Evolutionary conservation across 2,113 vertebrate genomes (phyloP), one percentile per base, ranked within the genome.

Genomic region (Dasyurus viverrinus): DNA sequence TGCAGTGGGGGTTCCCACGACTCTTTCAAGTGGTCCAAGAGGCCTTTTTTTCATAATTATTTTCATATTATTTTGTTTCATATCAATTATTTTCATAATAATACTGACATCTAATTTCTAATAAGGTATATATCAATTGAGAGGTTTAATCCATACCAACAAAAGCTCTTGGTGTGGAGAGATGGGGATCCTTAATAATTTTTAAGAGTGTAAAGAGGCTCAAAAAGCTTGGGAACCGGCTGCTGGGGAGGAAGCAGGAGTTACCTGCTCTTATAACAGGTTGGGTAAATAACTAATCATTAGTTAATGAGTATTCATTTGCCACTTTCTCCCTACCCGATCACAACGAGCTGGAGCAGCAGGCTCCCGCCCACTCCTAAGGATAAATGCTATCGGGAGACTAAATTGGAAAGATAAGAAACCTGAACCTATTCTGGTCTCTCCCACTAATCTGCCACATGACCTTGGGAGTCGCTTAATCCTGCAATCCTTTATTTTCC

Each of bases 331-430:
- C 60, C 16, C 50, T 10, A 52, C 60, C 36, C 60, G 3, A 16
- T 30, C 36, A 14, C 2, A 19, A 60, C 57, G 3, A 36, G 60
- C 60, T 16, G 30, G 26, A 60, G 57, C 10, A 12, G 60, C 60
- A 68, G 30, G 30, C 60, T 68, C 60, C 60, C 30, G 12, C 60
- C 60, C 60, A 68, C 30, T n/a, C 60, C 60, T 5, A 14, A 68
- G 60, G 30, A 36, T 68, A 36, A 36, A 10, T 16, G 14, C 60
- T 36, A 12, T 14, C 60, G 36, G 0, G 36, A 89, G 53, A 54
- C 30, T 10, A 53, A 93, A 93, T 90, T 19, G 84, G 84, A 94
- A 94, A 23, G 60, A n/a, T 60, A 60, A 92, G 96, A 95, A 97
- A 95, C 25, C 46, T 10, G 46, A 60, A 93, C 84, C 47, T 52